Conservation (phyloP, 2,797 vertebrate genomes). For the Sebastiscus tertius region DNA sequence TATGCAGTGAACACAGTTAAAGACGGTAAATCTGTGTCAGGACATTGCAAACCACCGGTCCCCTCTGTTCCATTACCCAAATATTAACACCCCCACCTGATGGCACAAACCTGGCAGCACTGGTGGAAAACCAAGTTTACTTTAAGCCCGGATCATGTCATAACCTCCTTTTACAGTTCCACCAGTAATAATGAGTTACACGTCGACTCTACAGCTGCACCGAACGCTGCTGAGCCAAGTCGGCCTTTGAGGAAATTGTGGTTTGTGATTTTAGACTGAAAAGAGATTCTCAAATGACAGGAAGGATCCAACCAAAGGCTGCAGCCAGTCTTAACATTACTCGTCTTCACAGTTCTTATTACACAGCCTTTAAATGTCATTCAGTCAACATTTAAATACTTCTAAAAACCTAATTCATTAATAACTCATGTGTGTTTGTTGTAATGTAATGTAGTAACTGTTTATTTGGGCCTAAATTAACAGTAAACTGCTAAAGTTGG, state of each 20-base stretch:
- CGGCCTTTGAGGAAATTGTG: conserved; percentile 42
- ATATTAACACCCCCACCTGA: conserved; percentile 26
- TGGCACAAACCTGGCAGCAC: conserved; percentile 42
- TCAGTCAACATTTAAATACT: not conserved
- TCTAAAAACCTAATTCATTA: not conserved
- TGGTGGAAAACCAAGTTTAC: conserved; percentile 23
- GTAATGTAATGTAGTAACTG: too few relatives aligned
- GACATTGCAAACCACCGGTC: not conserved
- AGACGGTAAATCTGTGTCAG: not conserved
- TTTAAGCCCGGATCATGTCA: not conserved
- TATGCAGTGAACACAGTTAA: not conserved
- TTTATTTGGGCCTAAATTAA: too few relatives aligned
- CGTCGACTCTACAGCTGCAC: not conserved
- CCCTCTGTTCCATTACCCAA: not conserved
- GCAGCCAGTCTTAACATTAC: not conserved
- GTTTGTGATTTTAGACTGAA: conserved; percentile 33
- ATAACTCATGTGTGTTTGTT: not conserved
- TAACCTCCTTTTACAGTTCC: conserved; percentile 9
- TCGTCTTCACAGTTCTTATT: not conserved
- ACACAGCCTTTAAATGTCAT: not conserved
- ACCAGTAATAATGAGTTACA: conserved; percentile 14
- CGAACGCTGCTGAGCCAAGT: not conserved
- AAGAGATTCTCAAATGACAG: conserved; percentile 14
- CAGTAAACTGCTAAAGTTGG: too few relatives aligned
- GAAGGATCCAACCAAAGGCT: not conserved